phyloP scores from a whole-genome alignment of 1,140 invertebrate species.

The Bombus terrestris region DNA sequence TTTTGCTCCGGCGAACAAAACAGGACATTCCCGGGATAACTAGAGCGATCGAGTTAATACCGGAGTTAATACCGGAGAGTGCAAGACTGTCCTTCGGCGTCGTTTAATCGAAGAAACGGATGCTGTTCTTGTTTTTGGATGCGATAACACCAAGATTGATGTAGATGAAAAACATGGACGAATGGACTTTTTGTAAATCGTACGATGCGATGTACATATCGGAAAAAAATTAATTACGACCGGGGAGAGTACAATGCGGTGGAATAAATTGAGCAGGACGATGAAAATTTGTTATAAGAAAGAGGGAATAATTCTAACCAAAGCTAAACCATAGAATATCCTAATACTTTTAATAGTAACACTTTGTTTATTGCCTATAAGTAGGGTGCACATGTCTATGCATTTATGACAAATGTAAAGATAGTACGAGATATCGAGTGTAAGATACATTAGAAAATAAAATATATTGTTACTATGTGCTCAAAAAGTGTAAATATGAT shows the following conservation, averaged over 20 bases:
- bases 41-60: constrained; percentile 28
- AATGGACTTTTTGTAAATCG: background rate
- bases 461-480: too few species aligned
- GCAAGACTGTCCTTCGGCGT: constrained; percentile 1
- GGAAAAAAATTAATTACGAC: background rate
- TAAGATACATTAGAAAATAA: too few species aligned
- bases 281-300: background rate
- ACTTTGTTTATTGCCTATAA: too few species aligned
- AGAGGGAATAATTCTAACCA: too few species aligned
- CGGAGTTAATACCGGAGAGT: too few species aligned
- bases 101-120: constrained; percentile 10
- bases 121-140: background rate
- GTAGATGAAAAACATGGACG: background rate
- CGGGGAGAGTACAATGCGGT: accelerated
- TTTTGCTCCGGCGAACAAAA: constrained; percentile 24
- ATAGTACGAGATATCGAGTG: too few species aligned
- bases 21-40: constrained; percentile 28
- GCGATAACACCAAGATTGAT: background rate
- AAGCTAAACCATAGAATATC: too few species aligned
- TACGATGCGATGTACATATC: background rate
- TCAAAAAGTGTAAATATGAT: too few species aligned
- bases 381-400: too few species aligned
- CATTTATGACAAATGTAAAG: too few species aligned
- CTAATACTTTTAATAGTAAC: too few species aligned
- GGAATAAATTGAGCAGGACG: background rate